Evolutionary conservation across 2,797 vertebrate species (phyloP).

Genomic region (Lepus townsendii): DNA sequence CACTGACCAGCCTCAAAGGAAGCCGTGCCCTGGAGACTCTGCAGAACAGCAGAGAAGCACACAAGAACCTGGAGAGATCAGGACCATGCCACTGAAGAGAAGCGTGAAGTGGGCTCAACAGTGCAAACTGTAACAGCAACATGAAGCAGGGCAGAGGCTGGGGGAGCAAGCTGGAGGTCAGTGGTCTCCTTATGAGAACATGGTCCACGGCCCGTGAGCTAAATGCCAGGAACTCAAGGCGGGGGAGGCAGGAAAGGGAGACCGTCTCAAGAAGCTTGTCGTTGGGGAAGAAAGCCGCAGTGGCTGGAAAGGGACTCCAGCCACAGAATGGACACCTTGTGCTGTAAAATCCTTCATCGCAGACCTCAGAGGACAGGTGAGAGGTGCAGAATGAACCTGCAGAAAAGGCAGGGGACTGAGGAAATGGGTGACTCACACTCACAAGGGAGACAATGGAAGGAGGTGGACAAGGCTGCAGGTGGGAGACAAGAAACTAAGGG

Average conservation of each 20-base stretch:
- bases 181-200: background rate
- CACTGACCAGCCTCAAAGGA: background rate
- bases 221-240: background rate
- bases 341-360: background rate
- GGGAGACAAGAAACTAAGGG: background rate
- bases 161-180: background rate
- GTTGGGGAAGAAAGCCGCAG: background rate
- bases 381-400: background rate
- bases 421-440: background rate
- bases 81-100: background rate
- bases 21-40: background rate
- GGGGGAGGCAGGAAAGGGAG: background rate
- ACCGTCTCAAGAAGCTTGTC: background rate
- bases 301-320: background rate
- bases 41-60: background rate
- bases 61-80: background rate
- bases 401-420: background rate
- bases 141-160: background rate
- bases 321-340: background rate
- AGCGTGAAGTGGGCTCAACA: background rate
- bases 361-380: background rate
- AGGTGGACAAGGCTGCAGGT: background rate
- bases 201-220: background rate
- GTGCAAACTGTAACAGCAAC: background rate
- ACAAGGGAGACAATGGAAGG: background rate